These are phyloP conservation scores for Nebria brevicollis DNA, from an alignment of 2,888 invertebrate species.

Conservation along the genomic window DNA sequence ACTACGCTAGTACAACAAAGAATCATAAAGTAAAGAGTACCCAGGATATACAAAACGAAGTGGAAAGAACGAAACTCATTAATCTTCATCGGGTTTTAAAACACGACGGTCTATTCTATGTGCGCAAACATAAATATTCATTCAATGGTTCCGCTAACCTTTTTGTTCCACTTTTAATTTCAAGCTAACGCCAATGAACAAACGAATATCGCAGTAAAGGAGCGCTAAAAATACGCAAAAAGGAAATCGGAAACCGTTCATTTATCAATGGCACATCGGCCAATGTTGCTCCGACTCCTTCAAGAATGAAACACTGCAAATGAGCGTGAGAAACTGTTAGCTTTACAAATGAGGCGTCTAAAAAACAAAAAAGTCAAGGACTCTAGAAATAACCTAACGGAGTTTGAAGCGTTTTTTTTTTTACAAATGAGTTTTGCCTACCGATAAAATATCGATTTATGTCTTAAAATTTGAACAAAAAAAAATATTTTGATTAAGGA, in stretches of 20 bases:
- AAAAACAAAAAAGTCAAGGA: slow-evolving; percentile 4
- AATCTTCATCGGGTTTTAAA: slow-evolving; percentile 43
- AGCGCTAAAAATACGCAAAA: not conserved
- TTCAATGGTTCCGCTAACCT: slow-evolving; percentile 16
- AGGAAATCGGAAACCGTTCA: slow-evolving; percentile 8
- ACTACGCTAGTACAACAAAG: not conserved
- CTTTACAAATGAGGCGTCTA: slow-evolving; percentile 10
- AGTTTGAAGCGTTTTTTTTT: too few relatives aligned
- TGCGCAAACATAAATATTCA: slow-evolving; percentile 44
- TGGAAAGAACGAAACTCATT: slow-evolving; percentile 27
- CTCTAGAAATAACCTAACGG: not conserved
- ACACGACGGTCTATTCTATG: slow-evolving; percentile 29
- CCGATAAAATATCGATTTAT: too few relatives aligned
- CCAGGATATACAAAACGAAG: slow-evolving; percentile 10
- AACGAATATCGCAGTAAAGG: not conserved
- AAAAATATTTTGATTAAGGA: too few relatives aligned
- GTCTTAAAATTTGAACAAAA: too few relatives aligned
- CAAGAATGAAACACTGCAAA: not conserved
- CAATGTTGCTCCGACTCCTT: not conserved
- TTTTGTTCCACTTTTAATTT: slow-evolving; percentile 16
- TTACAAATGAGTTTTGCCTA: too few relatives aligned
- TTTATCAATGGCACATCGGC: not conserved
- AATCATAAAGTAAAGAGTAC: not conserved
- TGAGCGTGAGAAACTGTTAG: not conserved
- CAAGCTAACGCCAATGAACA: slow-evolving; percentile 7